Evolutionary conservation across 2,113 vertebrate species (phyloP), one percentile per base, ranked within the genome.

Genomic region (Ceyx margarethae): DNA sequence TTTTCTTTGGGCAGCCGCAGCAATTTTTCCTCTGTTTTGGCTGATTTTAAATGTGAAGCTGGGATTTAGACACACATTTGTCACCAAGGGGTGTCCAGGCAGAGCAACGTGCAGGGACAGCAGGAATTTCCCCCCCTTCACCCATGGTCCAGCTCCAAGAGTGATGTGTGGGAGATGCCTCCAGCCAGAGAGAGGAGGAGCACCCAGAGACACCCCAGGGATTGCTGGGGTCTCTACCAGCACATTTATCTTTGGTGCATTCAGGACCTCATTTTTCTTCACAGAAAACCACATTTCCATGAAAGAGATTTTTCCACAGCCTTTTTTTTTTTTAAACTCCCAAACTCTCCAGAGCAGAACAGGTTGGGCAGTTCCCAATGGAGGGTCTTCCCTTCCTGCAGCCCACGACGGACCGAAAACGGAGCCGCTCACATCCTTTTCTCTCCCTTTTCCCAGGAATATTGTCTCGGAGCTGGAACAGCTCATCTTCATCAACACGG

Each of bases 391-490:
- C 15, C 9, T 20, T 64, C 26, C 28, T 12, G 23, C n/a, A 51
- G 13, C 17, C 37, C 1, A 0, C 0, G 3, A 45, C 10, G 15
- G 43, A 15, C 57, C 3, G 0, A 40, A 77, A 45, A 2, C 0
- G 1, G 35, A 61, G 40, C 33, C 0, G 0, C 46, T 95, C 62
- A 35, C 10, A 0, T 26, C n/a, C 23, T 35, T 0, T 23, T 51
- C 37, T 35, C 19, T 83, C 37, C 9, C 15, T 65, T 37, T 67
- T 57, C 22, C 21, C 91, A 99, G 99, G 15, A 98, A 99, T 48
- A 98, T 98, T 60, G 93, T 99, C 93, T 97, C 97, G 0, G 98
- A 99, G 88, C 95, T 99, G 96, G 99, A 99, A 45, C 97, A 98
- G 8, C 95, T 99, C 94, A 97, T 95, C 93, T 99, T 99, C 11